A percentile compares a stretch with the other conserved stretches of the same genome.
phyloP scores from a whole-genome alignment of 2,113 vertebrate genomes.

The Oreocharis arfaki region DNA sequence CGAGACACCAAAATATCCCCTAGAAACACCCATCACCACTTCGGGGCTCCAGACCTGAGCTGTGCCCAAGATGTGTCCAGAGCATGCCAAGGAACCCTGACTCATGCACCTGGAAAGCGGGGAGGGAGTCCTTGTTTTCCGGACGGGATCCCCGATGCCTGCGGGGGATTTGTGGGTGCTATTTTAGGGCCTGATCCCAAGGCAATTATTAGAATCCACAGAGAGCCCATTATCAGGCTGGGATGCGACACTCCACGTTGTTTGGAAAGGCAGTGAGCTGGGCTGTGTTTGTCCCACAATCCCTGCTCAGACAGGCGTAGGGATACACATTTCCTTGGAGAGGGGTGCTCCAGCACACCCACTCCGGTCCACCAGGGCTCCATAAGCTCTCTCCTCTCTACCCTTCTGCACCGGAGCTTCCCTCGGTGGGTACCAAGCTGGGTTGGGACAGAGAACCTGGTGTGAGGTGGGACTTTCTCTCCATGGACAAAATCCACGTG shows the following conservation, averaged over 20 bases:
- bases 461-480: fast-evolving
- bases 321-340: fast-evolving
- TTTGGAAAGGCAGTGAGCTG: background rate
- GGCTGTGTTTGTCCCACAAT: background rate
- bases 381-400: background rate
- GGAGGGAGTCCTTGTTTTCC: background rate
- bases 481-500: fast-evolving
- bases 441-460: background rate
- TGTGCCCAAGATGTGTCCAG: background rate
- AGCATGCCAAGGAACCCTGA: background rate
- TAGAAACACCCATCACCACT: background rate
- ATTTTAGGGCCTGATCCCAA: background rate
- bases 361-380: fast-evolving
- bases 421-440: fast-evolving
- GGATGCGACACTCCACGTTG: fast-evolving
- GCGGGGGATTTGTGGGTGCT: background rate
- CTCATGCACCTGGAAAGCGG: background rate
- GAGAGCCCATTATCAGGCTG: background rate
- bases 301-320: background rate
- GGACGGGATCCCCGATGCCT: background rate
- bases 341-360: background rate
- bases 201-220: background rate
- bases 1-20: background rate
- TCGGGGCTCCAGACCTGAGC: background rate
- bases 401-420: background rate